phyloP scores from a whole-genome alignment of 2,888 invertebrate species.

The Sturmia bella region DNA sequence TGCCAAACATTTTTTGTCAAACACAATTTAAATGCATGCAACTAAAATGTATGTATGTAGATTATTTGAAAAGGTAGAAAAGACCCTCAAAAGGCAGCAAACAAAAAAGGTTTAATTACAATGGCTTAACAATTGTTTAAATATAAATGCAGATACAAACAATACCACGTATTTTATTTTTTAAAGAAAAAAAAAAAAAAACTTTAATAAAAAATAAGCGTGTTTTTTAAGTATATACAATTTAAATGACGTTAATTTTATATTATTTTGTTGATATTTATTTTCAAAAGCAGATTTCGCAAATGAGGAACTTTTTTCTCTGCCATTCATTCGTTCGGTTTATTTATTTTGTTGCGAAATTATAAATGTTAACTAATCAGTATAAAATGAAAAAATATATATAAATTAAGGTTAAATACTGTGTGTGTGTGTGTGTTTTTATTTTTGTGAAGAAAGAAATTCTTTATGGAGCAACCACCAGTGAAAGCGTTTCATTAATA shows the following conservation, averaged over 20 bases:
- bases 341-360: no score
- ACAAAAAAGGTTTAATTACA: not conserved
- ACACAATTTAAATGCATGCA: not conserved
- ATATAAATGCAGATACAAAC: not conserved
- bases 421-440: not conserved
- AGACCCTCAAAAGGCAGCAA: not conserved
- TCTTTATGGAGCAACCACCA: not conserved
- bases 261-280: slow-evolving; percentile 28
- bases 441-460: slow-evolving; percentile 7
- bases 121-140: not conserved
- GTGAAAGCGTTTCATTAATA: not conserved
- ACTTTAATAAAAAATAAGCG: not conserved
- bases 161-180: not conserved
- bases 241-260: slow-evolving; percentile 22
- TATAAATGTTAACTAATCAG: slow-evolving; percentile 22
- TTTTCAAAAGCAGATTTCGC: slow-evolving; percentile 38
- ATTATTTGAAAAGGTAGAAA: not conserved
- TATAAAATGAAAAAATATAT: slow-evolving; percentile 9
- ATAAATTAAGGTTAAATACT: not conserved
- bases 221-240: not conserved
- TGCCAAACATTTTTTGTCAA: slow-evolving; percentile 14
- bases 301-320: not conserved
- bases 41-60: not conserved
- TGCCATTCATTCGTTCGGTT: not conserved
- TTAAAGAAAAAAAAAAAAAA: not conserved